Evolutionary conservation across 53 echinoderm and acorn worm genomes (phyloP).

Genomic region (Hippasteria phrygiana): DNA sequence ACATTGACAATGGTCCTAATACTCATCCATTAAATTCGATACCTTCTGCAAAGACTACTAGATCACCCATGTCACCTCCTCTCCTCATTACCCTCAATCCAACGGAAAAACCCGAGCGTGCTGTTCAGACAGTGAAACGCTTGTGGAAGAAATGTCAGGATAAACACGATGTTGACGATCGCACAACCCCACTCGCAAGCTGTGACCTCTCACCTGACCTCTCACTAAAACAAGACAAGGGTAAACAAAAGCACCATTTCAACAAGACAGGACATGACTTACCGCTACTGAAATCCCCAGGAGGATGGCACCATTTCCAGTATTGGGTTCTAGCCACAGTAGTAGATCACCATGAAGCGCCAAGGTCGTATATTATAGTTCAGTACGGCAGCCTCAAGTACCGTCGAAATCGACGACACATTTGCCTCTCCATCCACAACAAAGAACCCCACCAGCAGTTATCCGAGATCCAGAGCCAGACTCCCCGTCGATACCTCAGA

Average conservation of each 20-base stretch:
- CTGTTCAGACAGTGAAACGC: conserved; percentile 57
- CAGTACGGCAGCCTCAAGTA: conserved; percentile 55
- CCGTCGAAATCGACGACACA: conserved; percentile 64
- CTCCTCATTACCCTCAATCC: conserved; percentile 69
- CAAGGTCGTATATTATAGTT: conserved; percentile 62
- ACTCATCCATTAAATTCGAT: conserved; percentile 39
- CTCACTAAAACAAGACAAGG: conserved; percentile 66
- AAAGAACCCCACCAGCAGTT: conserved; percentile 2
- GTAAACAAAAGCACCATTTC: conserved; percentile 21
- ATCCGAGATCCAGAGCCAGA: not conserved
- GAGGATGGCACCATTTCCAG: conserved; percentile 10
- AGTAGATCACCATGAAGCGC: conserved; percentile 35
- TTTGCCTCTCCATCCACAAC: conserved; percentile 55
- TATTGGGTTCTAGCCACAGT: conserved; percentile 38
- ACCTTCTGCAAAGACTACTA: conserved; percentile 57
- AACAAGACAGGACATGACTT: conserved; percentile 61
- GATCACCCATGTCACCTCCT: conserved; percentile 67
- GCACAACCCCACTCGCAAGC: conserved; percentile 49
- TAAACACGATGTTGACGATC: conserved; percentile 57
- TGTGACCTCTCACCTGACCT: conserved; percentile 72
- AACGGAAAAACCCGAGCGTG: conserved; percentile 69
- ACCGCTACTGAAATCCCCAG: conserved; percentile 16
- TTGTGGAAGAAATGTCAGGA: conserved; percentile 49
- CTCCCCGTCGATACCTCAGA: not conserved
- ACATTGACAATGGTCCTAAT: conserved; percentile 68